Evolutionary conservation across 2,113 vertebrate genomes (phyloP).

Genomic region (Mus spicilegus): DNA sequence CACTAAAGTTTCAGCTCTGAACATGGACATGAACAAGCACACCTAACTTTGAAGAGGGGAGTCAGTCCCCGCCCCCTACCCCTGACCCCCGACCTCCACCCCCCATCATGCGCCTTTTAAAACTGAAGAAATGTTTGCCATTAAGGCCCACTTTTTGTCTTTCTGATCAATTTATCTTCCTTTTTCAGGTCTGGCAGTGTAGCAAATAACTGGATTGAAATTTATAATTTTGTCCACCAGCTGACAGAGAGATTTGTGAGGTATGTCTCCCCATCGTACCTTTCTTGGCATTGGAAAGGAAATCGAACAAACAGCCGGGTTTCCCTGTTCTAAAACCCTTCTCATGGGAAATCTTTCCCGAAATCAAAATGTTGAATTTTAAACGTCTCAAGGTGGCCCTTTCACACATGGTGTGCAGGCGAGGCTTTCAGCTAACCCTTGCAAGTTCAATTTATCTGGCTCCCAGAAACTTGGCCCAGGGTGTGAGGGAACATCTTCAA

Average conservation of each 20-base stretch:
- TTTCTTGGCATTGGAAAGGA: not conserved
- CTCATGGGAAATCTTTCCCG: not conserved
- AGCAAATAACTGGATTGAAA: constrained; percentile 91
- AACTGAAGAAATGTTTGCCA: not conserved
- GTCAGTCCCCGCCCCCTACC: not conserved
- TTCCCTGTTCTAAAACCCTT: constrained; percentile 13
- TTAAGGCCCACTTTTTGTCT: not conserved
- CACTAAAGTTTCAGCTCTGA: not conserved
- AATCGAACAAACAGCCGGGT: not conserved
- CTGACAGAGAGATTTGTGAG: constrained; percentile 96
- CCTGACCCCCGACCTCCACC: no score
- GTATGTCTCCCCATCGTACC: constrained; percentile 82
- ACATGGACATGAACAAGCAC: no score
- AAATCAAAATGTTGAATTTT: constrained; percentile 45
- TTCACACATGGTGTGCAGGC: not conserved
- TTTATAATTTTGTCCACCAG: constrained; percentile 94
- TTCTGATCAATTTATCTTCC: constrained; percentile 52
- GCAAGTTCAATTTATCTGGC: constrained; percentile 60
- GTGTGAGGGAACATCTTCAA: constrained; percentile 37
- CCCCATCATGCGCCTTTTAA: no score
- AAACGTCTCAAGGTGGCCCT: not conserved
- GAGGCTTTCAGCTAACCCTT: not conserved
- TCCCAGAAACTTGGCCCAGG: constrained; percentile 63
- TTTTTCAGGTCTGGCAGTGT: constrained; percentile 94
- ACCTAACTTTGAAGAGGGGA: not conserved